phyloP scores from a whole-genome alignment of 2,113 vertebrate species.

The Notarius quadriscutis region DNA sequence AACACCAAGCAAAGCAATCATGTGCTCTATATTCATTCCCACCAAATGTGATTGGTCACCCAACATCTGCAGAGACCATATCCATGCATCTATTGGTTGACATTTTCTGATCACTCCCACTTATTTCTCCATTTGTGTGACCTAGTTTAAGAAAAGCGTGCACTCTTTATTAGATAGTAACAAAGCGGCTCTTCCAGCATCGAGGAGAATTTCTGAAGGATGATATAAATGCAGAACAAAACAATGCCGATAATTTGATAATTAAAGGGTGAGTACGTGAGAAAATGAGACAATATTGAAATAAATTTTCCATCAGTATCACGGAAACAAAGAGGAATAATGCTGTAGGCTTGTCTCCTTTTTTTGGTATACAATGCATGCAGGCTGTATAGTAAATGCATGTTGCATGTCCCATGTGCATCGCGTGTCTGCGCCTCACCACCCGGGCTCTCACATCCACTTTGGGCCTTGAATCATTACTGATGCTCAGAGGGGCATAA shows the following conservation, averaged over 20 bases:
- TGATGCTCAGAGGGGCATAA: slow-evolving; percentile 47
- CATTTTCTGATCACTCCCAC: slow-evolving; percentile 41
- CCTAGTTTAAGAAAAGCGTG: slow-evolving; percentile 47
- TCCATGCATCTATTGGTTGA: slow-evolving; percentile 44
- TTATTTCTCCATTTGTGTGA: slow-evolving; percentile 42
- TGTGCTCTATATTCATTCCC: slow-evolving; percentile 7
- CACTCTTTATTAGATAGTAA: slow-evolving; percentile 19
- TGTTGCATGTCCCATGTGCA: slow-evolving; percentile 62
- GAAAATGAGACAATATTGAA: background rate
- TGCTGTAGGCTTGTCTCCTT: background rate
- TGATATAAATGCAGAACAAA: background rate
- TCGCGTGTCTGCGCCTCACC: slow-evolving; percentile 69
- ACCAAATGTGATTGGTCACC: slow-evolving; percentile 48
- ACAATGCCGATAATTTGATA: background rate
- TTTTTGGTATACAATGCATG: background rate
- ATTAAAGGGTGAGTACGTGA: background rate
- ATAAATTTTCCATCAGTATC: slow-evolving; percentile 7
- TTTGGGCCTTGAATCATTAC: slow-evolving; percentile 39
- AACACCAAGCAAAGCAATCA: slow-evolving; percentile 22
- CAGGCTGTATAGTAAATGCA: slow-evolving; percentile 54
- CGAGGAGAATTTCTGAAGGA: background rate
- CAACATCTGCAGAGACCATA: slow-evolving; percentile 49
- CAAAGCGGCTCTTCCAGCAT: slow-evolving; percentile 2
- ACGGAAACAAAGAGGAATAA: background rate
- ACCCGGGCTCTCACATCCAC: slow-evolving; percentile 57